Evolutionary conservation across 64 coral and sea anemone genomes (phyloP).

Genomic region (Dendrophyllia cribrosa): DNA sequence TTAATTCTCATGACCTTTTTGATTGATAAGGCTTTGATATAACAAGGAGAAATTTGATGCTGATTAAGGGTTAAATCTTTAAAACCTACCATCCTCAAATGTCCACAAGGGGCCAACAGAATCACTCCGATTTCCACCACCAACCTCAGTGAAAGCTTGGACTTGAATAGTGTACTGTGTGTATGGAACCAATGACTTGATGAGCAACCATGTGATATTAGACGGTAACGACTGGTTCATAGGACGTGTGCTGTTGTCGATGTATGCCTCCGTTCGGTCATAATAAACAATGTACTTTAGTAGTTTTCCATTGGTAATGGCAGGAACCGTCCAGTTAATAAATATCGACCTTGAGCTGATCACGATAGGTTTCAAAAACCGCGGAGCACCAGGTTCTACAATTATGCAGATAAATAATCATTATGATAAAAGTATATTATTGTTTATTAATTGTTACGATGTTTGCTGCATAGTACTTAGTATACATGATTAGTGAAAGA

Average conservation of each 20-base stretch:
- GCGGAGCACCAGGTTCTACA: not conserved
- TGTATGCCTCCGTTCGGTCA: not conserved
- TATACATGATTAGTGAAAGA: too few relatives aligned
- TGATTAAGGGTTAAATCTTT: not conserved
- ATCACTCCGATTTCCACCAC: not conserved
- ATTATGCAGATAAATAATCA: not conserved
- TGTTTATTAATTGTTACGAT: too few relatives aligned
- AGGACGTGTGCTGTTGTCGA: not conserved
- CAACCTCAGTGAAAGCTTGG: slow-evolving; percentile 7
- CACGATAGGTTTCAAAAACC: not conserved
- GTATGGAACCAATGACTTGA: not conserved
- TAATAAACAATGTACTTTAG: slow-evolving; percentile 6
- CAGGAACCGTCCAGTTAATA: slow-evolving; percentile 4
- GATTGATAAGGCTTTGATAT: too few relatives aligned
- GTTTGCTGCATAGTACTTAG: too few relatives aligned
- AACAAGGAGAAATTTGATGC: not conserved
- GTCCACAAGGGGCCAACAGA: not conserved
- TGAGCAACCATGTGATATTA: not conserved
- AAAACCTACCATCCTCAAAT: slow-evolving; percentile 23
- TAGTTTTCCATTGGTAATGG: not conserved
- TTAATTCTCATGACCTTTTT: too few relatives aligned
- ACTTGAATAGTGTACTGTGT: not conserved
- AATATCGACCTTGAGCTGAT: not conserved
- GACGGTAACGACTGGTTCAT: not conserved
- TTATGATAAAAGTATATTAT: too few relatives aligned